These are phyloP conservation scores for Oreochromis aureus DNA, from an alignment of 2,113 vertebrate species.

Conservation along the genomic window DNA sequence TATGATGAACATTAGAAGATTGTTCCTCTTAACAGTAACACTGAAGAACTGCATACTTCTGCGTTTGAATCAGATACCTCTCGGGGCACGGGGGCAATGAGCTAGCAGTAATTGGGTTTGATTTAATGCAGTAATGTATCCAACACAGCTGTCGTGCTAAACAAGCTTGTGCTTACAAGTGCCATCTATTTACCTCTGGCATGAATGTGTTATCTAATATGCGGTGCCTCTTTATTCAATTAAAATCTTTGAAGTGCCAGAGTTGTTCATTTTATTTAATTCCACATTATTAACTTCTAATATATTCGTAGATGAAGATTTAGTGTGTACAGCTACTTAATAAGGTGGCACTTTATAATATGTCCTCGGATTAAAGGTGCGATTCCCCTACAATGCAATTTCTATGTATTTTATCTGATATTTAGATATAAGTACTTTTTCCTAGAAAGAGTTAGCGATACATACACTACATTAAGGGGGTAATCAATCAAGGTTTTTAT, in stretches of 20 bases:
- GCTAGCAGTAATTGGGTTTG: conserved; percentile 58
- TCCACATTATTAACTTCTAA: background rate
- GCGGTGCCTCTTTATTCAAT: conserved; percentile 1
- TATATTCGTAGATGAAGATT: background rate
- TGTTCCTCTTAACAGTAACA: background rate
- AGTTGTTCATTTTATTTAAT: conserved; percentile 24
- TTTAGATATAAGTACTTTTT: background rate
- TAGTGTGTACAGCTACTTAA: background rate
- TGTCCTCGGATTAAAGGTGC: background rate
- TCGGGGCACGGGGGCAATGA: conserved; percentile 33
- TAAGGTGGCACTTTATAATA: background rate
- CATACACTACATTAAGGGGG: rapidly evolving
- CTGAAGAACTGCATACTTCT: background rate
- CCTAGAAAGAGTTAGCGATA: background rate
- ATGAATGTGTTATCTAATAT: conserved; percentile 33
- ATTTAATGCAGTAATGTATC: conserved; percentile 60
- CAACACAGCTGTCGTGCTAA: conserved; percentile 51
- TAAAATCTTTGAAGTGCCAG: background rate
- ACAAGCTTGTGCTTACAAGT: conserved; percentile 34
- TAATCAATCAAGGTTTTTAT: background rate
- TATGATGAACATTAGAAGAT: background rate
- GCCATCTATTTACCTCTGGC: conserved; percentile 39
- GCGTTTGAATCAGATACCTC: conserved; percentile 19
- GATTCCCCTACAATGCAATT: background rate
- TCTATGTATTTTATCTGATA: background rate